Evolutionary conservation across 2,888 invertebrate species (phyloP), one percentile per base, ranked within the genome.

Genomic region (Pardosa pseudoannulata): DNA sequence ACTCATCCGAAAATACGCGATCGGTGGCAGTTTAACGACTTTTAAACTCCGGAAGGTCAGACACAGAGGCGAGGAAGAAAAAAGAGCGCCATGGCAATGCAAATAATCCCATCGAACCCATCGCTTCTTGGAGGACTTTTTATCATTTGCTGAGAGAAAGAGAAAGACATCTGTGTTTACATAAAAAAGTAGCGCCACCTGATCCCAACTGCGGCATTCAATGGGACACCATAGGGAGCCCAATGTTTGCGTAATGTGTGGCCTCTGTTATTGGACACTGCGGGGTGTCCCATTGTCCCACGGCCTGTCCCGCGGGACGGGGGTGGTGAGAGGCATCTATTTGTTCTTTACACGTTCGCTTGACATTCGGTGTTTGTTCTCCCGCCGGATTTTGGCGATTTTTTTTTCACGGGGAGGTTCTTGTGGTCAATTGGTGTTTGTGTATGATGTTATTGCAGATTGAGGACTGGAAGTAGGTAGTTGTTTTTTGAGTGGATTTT

Each of bases 201-300:
- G 83, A 85, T 78, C 78, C 78, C 73, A 11, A 46, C 32, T 76
- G 75, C 71, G 31, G 75, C 70, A 68, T 56, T 36, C 56, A 41
- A 65, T 65, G 46, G 72, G 41, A 41, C 31, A 46, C 19, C 76
- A 75, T 67, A 71, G 82, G 56, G 78, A 73, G 72, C 78, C 73
- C 83, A 85, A 85, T 85, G 83, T 85, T 85, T 85, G 78, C 83
- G 83, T 79, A 85, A 85, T 85, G 83, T 85, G 83, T 85, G 83
- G 83, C 83, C 83, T 28, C 50, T 85, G 83, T 85, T 85, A 85
- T 85, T 78, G 83, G 83, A 78, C 83, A 85, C 83, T 79, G 83
- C 83, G 83, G 83, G 83, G 68, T 85, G 83, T 85, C 83, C 83
- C 76, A 78, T 85, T 85, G 83, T 85, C 83, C 83, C 76, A 76